Conservation (phyloP, 1,140 invertebrate species). For the Catajapyx aquilonaris region DNA sequence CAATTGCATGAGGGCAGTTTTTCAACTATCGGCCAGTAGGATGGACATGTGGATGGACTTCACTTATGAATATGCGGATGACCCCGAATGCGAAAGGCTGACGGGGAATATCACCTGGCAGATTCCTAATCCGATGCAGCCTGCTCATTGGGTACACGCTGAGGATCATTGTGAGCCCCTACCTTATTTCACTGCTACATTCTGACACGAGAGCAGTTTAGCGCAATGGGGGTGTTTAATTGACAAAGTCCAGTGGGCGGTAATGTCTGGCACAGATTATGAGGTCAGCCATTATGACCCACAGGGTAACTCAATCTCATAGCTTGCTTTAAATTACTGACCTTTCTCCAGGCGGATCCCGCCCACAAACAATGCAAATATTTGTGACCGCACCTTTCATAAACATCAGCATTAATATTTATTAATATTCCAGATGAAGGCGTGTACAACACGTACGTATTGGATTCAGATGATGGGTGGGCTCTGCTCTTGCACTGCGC, state of each 20-base stretch:
- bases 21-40: constrained; percentile 29
- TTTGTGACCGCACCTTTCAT: no score
- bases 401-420: no score
- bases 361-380: no score
- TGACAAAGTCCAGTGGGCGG: no score
- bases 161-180: constrained; percentile 57
- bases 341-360: no score
- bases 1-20: constrained; percentile 57
- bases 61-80: constrained; percentile 59
- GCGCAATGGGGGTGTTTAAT: no score
- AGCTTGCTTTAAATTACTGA: no score
- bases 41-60: constrained; percentile 58
- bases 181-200: no score
- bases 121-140: constrained; percentile 41
- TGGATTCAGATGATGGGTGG: constrained; percentile 69
- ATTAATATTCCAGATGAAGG: constrained; percentile 57
- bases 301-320: no score
- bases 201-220: no score
- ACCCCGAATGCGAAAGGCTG: constrained; percentile 53
- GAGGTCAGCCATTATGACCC: no score
- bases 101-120: constrained; percentile 67
- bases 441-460: constrained; percentile 66
- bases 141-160: constrained; percentile 63
- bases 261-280: no score
- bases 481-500: constrained; percentile 62